Evolutionary conservation across 53 echinoderm and acorn worm genomes (phyloP), one percentile per base, ranked within the genome.

Genomic region (Echinarachnius parma): DNA sequence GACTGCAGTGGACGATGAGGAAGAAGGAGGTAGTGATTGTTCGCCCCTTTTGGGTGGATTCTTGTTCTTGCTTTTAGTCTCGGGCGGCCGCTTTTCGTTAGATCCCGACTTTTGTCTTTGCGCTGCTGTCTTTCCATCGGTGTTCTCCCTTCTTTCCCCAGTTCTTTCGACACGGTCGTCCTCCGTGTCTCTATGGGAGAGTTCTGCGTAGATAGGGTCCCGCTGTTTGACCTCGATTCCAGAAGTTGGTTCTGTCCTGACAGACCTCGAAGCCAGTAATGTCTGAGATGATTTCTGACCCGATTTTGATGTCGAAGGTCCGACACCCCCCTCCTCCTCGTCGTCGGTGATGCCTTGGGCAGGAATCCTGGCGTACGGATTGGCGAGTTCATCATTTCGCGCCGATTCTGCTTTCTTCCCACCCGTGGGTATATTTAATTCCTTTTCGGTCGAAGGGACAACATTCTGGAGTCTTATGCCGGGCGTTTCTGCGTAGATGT

Each of bases 401-500:
- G 53, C 33, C 32, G 24, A 24, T 28, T 21, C 7, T 50, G 4
- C 52, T 50, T 50, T n/a, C 16, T 4, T 19, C 52, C 7, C 13
- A 39, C 7, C 39, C 39, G 7, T 39, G 39, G 62, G 21, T 10
- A 24, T 20, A 33, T 75, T 75, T 1, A 75, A 34, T 37, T 75
- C 75, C 33, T 75, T 75, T 45, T 75, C 75, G 5, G 60, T 28
- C 19, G 75, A 59, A 7, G 58, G 59, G 16, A 58, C 60, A 13
- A 57, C 5, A 9, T 53, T 52, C 34, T 64, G 78, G 1, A 77
- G 47, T n/a, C n/a, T n/a, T n/a, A n/a, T n/a, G 53, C 62, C 54
- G 5, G 62, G 62, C 15, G 80, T 67, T 29, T 80, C 80, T 31
- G 62, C 66, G 10, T 80, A 80, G 31, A 80, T 59, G 59, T 80